A percentile compares a stretch with the other conserved stretches of the same genome.
These are phyloP conservation scores for Calliphora vicina DNA, from an alignment of 1,140 invertebrate species.

Conservation along the genomic window DNA sequence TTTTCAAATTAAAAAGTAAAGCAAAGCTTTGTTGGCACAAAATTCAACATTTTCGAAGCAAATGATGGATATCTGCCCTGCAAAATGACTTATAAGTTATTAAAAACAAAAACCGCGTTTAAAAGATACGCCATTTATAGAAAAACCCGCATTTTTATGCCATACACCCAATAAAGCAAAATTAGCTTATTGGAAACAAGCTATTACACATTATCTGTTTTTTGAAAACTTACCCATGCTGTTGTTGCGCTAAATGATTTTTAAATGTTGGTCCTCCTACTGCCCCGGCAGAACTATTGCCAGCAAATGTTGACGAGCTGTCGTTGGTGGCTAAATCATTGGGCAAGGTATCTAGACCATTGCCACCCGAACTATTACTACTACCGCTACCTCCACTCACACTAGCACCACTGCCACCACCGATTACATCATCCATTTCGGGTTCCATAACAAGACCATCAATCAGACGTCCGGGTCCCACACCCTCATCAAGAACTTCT, in stretches of 20 bases:
- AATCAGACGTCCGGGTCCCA: slow-evolving; percentile 58
- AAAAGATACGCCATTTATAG: too few relatives aligned
- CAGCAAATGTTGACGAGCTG: slow-evolving; percentile 7
- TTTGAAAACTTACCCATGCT: slow-evolving; percentile 39
- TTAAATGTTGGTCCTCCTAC: slow-evolving; percentile 12
- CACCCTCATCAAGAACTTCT: slow-evolving; percentile 58
- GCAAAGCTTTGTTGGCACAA: too few relatives aligned
- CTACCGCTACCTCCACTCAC: slow-evolving; percentile 45
- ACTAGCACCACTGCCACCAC: slow-evolving; percentile 37
- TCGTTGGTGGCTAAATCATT: neutral
- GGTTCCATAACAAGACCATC: slow-evolving; percentile 60
- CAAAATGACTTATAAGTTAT: too few relatives aligned
- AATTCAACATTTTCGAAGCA: too few relatives aligned
- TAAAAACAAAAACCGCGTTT: too few relatives aligned
- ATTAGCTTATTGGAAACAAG: too few relatives aligned
- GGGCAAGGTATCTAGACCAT: slow-evolving; percentile 37
- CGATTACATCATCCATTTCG: slow-evolving; percentile 56
- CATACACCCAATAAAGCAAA: too few relatives aligned
- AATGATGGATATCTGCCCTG: too few relatives aligned
- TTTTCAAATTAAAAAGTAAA: too few relatives aligned
- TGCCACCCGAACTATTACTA: slow-evolving; percentile 42
- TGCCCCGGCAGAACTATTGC: neutral
- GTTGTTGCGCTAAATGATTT: slow-evolving; percentile 31
- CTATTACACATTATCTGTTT: too few relatives aligned
- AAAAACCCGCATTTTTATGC: too few relatives aligned